Percentiles rank a stretch among this genome's conserved stretches.
Evolutionary conservation across 2,797 vertebrate species (phyloP).

Genomic region (Echiichthys vipera): DNA sequence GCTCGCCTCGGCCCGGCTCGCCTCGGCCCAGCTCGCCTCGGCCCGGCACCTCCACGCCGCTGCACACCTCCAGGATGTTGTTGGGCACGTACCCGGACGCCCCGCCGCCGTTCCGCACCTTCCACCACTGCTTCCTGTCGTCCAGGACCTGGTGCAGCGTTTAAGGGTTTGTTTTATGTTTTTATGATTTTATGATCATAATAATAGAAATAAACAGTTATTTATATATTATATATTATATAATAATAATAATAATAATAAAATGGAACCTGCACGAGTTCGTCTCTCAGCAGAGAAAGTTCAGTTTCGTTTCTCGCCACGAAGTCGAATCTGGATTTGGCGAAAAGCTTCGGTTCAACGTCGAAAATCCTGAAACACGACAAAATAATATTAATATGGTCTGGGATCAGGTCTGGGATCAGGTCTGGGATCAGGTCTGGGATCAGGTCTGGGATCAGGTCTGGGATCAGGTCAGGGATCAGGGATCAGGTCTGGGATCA

Average conservation of each 20-base stretch:
- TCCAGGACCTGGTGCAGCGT: slow-evolving; percentile 91
- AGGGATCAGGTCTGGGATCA: slow-evolving; percentile 66
- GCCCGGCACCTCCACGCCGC: slow-evolving; percentile 80
- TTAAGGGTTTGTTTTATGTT: too few species aligned
- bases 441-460: slow-evolving; percentile 84
- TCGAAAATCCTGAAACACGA: slow-evolving; percentile 84
- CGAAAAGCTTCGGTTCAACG: slow-evolving; percentile 85
- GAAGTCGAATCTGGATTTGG: slow-evolving; percentile 96
- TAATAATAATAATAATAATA: too few species aligned
- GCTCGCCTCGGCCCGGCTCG: slow-evolving; percentile 87
- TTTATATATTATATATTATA: too few species aligned
- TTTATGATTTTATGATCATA: too few species aligned
- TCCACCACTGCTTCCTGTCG: slow-evolving; percentile 98
- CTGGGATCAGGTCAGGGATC: slow-evolving; percentile 83
- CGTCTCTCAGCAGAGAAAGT: slow-evolving; percentile 93
- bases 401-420: slow-evolving; percentile 64
- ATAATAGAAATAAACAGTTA: too few species aligned
- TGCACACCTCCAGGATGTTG: slow-evolving; percentile 93
- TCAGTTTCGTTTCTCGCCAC: slow-evolving; percentile 94
- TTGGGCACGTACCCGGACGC: slow-evolving; percentile 95
- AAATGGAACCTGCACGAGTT: slow-evolving; percentile 95
- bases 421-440: slow-evolving; percentile 81
- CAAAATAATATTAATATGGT: background rate
- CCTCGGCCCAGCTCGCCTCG: slow-evolving; percentile 85
- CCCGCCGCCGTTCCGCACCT: slow-evolving; percentile 89